phyloP scores from a whole-genome alignment of 2,113 vertebrate species.

The Probosciger aterrimus region DNA sequence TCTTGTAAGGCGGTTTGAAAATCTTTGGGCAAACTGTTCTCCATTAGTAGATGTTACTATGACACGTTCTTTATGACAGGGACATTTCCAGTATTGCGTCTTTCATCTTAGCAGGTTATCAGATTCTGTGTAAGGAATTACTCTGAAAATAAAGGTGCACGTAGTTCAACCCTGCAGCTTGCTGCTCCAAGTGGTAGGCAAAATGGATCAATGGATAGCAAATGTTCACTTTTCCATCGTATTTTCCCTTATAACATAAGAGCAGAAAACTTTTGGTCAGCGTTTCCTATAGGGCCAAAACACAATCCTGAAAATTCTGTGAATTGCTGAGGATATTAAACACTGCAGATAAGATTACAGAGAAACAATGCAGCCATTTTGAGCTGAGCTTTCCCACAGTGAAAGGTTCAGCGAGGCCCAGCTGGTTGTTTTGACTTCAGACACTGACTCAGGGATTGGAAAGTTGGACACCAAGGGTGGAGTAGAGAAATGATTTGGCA shows the following conservation, averaged over 20 bases:
- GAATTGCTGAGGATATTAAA: slow-evolving; percentile 69
- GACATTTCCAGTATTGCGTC: not conserved
- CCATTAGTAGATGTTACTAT: not conserved
- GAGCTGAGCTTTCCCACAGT: slow-evolving; percentile 72
- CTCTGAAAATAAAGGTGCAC: not conserved
- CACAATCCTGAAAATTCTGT: slow-evolving; percentile 59
- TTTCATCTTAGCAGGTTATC: not conserved
- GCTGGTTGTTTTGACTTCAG: slow-evolving; percentile 75
- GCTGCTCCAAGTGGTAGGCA: not conserved
- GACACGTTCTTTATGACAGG: not conserved
- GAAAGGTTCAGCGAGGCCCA: slow-evolving; percentile 66
- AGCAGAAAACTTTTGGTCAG: slow-evolving; percentile 49
- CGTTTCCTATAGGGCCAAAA: slow-evolving; percentile 57
- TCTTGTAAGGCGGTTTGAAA: not conserved
- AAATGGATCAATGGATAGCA: not conserved
- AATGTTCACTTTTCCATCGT: slow-evolving; percentile 7
- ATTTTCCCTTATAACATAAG: slow-evolving; percentile 26
- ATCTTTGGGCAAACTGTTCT: not conserved
- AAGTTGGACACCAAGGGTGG: slow-evolving; percentile 69
- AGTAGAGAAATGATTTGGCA: slow-evolving; percentile 68
- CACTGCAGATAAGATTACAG: slow-evolving; percentile 69
- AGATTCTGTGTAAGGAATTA: not conserved
- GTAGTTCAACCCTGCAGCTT: not conserved
- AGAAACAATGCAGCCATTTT: slow-evolving; percentile 74
- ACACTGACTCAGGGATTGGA: slow-evolving; percentile 74